Evolutionary conservation across 1,140 invertebrate species (phyloP).

Genomic region (Cardiocondyla obscurior): DNA sequence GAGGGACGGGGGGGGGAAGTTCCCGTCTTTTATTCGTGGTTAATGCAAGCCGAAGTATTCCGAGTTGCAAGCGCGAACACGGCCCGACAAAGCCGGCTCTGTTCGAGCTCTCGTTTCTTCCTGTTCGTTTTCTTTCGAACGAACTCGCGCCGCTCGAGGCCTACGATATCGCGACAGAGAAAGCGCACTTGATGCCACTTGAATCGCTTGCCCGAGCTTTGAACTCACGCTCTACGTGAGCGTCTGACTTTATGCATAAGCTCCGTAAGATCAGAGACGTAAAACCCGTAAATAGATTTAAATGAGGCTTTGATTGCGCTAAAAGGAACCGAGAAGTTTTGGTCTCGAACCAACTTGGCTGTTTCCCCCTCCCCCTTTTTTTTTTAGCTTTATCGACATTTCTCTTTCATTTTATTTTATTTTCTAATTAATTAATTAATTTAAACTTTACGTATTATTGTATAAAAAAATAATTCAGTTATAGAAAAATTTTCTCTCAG

Average conservation of each 20-base stretch:
- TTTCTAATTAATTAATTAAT: neutral
- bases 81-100: slow-evolving; percentile 76
- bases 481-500: neutral
- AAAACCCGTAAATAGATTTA: slow-evolving; percentile 26
- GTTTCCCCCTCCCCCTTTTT: too few relatives aligned
- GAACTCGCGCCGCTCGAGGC: slow-evolving; percentile 52
- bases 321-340: neutral
- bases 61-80: slow-evolving; percentile 73
- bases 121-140: slow-evolving; percentile 12
- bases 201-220: slow-evolving; percentile 76
- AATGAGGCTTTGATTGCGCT: neutral
- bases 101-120: slow-evolving; percentile 68
- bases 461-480: neutral
- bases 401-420: neutral
- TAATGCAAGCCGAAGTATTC: slow-evolving; percentile 77
- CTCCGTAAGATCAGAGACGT: neutral
- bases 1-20: slow-evolving; percentile 21
- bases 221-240: slow-evolving; percentile 66
- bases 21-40: slow-evolving; percentile 68
- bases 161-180: slow-evolving; percentile 41
- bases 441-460: neutral
- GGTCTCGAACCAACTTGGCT: neutral
- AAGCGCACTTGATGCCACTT: slow-evolving; percentile 78
- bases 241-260: slow-evolving; percentile 38
- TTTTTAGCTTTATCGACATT: neutral